These are phyloP conservation scores for Chaetophractus vellerosus DNA, from an alignment of 2,797 vertebrate species.

Conservation along the genomic window DNA sequence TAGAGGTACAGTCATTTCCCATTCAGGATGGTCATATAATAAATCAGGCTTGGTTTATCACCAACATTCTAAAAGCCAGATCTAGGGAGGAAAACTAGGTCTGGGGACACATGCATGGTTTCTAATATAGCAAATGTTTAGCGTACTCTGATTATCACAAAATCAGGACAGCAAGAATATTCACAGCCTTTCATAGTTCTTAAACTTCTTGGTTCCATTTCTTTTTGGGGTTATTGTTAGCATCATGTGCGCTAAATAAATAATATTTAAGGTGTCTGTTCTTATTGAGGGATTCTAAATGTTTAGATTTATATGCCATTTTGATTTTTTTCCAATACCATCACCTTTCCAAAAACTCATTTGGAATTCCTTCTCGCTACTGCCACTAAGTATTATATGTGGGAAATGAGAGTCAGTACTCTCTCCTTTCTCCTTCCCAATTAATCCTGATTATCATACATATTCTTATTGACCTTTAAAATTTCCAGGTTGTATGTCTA, in stretches of 20 bases:
- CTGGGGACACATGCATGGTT: too few species aligned
- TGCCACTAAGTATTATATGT: neutral
- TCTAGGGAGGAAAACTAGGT: too few species aligned
- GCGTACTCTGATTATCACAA: too few species aligned
- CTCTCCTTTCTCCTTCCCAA: neutral
- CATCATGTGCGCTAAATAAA: slow-evolving; percentile 9
- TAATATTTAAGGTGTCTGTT: slow-evolving; percentile 32
- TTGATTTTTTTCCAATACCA: slow-evolving; percentile 46
- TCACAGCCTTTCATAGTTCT: slow-evolving; percentile 26
- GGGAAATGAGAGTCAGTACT: neutral
- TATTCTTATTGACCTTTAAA: neutral
- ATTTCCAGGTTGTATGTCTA: neutral
- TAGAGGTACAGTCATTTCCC: too few species aligned
- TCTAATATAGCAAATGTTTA: too few species aligned
- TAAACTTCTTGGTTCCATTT: neutral
- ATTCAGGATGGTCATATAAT: too few species aligned
- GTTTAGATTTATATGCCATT: slow-evolving; percentile 44
- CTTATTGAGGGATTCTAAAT: slow-evolving; percentile 39
- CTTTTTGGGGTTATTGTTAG: neutral
- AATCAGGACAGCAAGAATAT: too few species aligned
- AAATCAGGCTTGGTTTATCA: too few species aligned
- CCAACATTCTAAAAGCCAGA: too few species aligned
- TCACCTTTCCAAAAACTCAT: slow-evolving; percentile 22
- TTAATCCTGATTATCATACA: neutral
- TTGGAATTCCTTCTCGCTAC: neutral